These are phyloP conservation scores for Gnathonemus longibarbis DNA, from an alignment of 2,113 vertebrate genomes.

Conservation along the genomic window DNA sequence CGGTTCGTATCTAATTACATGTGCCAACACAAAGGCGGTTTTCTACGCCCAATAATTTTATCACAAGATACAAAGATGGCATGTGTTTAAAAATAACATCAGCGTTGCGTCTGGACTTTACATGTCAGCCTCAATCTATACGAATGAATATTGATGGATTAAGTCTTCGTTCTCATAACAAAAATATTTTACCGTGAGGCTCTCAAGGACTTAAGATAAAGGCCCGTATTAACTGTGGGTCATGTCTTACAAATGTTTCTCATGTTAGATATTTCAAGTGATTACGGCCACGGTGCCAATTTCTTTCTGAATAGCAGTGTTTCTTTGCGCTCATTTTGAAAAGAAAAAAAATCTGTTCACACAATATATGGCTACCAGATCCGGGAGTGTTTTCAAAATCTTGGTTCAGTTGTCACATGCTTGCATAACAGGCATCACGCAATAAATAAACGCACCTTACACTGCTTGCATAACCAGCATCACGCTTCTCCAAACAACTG, in stretches of 20 bases:
- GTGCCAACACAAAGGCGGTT: slow-evolving; percentile 33
- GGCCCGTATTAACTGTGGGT: background rate
- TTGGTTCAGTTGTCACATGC: background rate
- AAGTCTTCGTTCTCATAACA: background rate
- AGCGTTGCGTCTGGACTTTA: background rate
- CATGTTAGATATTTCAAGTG: background rate
- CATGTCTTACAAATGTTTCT: background rate
- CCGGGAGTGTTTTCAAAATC: background rate
- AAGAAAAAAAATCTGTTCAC: background rate
- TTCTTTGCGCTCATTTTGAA: background rate
- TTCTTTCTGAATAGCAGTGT: background rate
- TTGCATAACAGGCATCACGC: background rate
- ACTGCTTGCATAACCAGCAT: slow-evolving; percentile 9
- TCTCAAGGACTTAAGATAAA: background rate
- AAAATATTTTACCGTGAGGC: background rate
- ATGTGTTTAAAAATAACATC: background rate
- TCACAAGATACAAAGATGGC: background rate
- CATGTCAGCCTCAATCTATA: background rate
- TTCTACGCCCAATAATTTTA: background rate
- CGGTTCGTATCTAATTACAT: slow-evolving; percentile 49
- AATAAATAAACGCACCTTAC: slow-evolving; percentile 1
- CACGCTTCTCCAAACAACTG: background rate
- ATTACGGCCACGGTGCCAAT: background rate
- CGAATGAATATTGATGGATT: background rate
- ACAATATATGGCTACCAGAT: background rate